Base-by-base conservation (phyloP, 2,888 invertebrate genomes). In the Entomobrya multifasciata region DNA sequence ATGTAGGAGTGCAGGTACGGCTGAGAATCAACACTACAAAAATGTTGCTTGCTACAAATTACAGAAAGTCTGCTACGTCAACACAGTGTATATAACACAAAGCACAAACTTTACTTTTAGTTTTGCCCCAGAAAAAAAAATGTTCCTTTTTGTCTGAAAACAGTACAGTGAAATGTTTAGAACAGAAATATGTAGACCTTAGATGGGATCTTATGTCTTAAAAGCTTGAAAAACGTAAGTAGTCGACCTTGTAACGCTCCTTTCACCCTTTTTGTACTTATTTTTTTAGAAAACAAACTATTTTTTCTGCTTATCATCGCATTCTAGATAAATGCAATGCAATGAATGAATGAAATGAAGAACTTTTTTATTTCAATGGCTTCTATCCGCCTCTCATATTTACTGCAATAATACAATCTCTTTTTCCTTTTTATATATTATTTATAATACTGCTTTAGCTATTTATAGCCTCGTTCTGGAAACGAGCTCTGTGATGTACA, bases 1-100 rank as follows among this genome's bases (percentile, higher is more conserved):
- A 80, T 80, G 79, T 67, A 80, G 52, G 67, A 67, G 67, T 44
- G n/a, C 67, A 80, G n/a, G n/a, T n/a, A n/a, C 20, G 79, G 55
- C 49, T 49, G 52, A 67, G 22, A 67, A 67, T 15, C 70, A 70
- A 47, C 15, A 27, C 70, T 25, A 47, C 47, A 70, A 65, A 70
- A 47, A 47, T 70, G 15, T 20, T 47, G 47, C 47, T 70, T 44
- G 70, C 15, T 70, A 47, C 47, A 70, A 70, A 47, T 47, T 70
- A 70, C 44, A n/a, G n/a, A n/a, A n/a, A n/a, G n/a, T n/a, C n/a
- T n/a, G n/a, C n/a, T n/a, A n/a, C n/a, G n/a, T n/a, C n/a, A n/a
- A n/a, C n/a, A n/a, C n/a, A n/a, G n/a, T n/a, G n/a, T n/a, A n/a
- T n/a, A n/a, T n/a, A n/a, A n/a, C n/a, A n/a, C n/a, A n/a, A n/a